These are phyloP conservation scores for human (Homo sapiens) DNA, from an alignment of 2,113 vertebrate species.

Conservation along the genomic window GRCh38 chr2:141689001-141689500, in stretches of 20 bases:
- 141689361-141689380: neutral
- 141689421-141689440: neutral
- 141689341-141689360: neutral
- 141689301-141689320: neutral
- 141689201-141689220: neutral
- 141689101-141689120: neutral
- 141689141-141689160: neutral
- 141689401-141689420: neutral
- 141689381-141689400: neutral
- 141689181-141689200: neutral
- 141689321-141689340: neutral
- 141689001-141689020: neutral
- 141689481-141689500: neutral
- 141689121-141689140: neutral
- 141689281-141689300: neutral
- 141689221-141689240: neutral
- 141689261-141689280: neutral
- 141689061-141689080: neutral
- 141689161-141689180: neutral
- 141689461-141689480: neutral
- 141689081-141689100: neutral
- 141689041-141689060: neutral
- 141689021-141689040: neutral
- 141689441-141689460: neutral
- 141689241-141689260: neutral